Evolutionary conservation across 2,888 invertebrate genomes (phyloP).

Genomic region (Drosophila flavopinicola): DNA sequence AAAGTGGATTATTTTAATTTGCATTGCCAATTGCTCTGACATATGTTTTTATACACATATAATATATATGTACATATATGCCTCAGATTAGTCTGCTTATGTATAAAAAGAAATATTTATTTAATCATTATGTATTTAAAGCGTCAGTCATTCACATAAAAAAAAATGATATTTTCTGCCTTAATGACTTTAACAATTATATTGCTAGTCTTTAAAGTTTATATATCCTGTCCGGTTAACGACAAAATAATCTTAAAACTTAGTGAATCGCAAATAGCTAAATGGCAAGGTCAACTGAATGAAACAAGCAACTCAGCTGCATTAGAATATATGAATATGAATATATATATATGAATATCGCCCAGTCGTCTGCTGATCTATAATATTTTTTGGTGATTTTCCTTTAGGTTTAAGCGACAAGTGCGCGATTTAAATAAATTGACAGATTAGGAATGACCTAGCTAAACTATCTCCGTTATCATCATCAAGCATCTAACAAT

Average conservation of each 20-base stretch:
- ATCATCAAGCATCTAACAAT: background rate
- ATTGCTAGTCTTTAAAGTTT: background rate
- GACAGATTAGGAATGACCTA: background rate
- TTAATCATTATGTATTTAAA: background rate
- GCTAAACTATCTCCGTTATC: slow-evolving; percentile 9
- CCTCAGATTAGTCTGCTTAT: background rate
- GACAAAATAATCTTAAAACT: background rate
- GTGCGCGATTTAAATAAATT: background rate
- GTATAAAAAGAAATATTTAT: background rate
- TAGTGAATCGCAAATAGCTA: too few species aligned
- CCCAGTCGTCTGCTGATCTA: too few species aligned
- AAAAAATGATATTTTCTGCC: background rate
- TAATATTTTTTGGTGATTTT: slow-evolving; percentile 1
- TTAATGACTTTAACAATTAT: background rate
- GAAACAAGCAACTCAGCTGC: too few species aligned
- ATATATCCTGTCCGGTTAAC: background rate
- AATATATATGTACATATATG: background rate
- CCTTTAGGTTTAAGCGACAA: background rate
- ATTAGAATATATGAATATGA: too few species aligned
- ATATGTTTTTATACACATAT: background rate
- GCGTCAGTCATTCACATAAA: background rate
- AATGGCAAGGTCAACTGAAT: too few species aligned
- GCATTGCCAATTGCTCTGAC: background rate
- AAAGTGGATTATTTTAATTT: background rate
- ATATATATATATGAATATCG: too few species aligned